Evolutionary conservation across 2,113 vertebrate species (phyloP).

Genomic region (Hyaena hyaena): DNA sequence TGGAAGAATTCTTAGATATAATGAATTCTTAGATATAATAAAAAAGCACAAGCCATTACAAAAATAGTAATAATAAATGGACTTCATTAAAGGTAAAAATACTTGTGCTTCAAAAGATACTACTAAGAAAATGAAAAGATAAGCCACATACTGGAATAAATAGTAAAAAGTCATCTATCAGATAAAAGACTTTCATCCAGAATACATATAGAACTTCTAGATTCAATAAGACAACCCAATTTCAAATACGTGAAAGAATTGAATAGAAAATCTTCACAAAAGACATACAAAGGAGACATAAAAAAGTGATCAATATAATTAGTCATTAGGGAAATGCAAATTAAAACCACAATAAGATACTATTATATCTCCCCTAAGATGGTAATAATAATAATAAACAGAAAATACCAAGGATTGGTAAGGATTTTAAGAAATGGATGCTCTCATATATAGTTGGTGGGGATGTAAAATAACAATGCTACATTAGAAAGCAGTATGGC

Average conservation of each 20-base stretch:
- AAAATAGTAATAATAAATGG: not conserved
- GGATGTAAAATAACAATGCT: not conserved
- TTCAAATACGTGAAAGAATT: not conserved
- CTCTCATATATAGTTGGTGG: not conserved
- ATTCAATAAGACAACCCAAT: not conserved
- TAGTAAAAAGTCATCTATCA: not conserved
- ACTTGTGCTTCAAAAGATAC: not conserved
- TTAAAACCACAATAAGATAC: not conserved
- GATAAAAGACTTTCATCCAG: not conserved
- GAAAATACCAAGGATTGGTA: not conserved
- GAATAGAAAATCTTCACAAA: not conserved
- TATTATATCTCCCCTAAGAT: not conserved
- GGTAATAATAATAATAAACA: not conserved
- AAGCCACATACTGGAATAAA: not conserved
- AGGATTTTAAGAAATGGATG: conserved; percentile 19
- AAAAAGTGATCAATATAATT: not conserved
- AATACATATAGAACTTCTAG: not conserved
- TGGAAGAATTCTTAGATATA: not conserved
- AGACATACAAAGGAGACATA: not conserved
- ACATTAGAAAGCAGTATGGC: not conserved
- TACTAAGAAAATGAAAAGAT: conserved; percentile 31
- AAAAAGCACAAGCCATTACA: not conserved
- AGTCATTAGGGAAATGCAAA: conserved; percentile 14
- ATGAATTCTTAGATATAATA: not conserved
- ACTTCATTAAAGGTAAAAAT: not conserved